Evolutionary conservation across 2,797 vertebrate species (phyloP), one percentile per base, ranked within the genome.

Genomic region (Streptopelia turtur): DNA sequence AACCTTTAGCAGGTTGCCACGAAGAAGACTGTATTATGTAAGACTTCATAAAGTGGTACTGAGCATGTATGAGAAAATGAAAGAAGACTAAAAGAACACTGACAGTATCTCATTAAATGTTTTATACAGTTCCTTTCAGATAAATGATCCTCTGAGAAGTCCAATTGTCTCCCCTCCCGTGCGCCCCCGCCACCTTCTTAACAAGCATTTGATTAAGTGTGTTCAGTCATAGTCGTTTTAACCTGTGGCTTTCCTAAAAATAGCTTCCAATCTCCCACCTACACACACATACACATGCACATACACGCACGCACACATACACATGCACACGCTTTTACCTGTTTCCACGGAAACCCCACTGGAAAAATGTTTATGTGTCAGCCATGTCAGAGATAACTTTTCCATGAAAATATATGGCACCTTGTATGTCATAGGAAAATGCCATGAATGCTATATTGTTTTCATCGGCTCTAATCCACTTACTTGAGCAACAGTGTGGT

Each of bases 281-380:
- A 77, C 92, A 27, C 74, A n/a, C 47, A 22, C 20, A 3, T n/a
- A 23, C 5, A 5, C 59, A 37, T 4, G 6, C 64, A 15, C 47
- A 41, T 10, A 13, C 37, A 50, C 27, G 6, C n/a, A 71, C 10
- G 4, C 72, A 57, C 45, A 16, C 4, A 5, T 23, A 57, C 37
- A 68, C 53, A 70, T 45, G 37, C 15, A 2, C 79, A 87, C 65
- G 24, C 59, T 70, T 96, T 87, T 39, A 49, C 57, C 56, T 43
- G 94, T 97, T 97, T 93, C 97, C 55, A 6, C 95, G 94, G 97
- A 97, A 96, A 97, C 95, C 47, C 87, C 50, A 16, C 83, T 90
- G 70, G 76, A 95, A 96, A 93, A 93, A 81, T 69, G 69, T 72
- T 95, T 95, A 86, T 55, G 16, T 83, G 37, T 86, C 88, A 95